Evolutionary conservation across 2,113 vertebrate genomes (phyloP), one percentile per base, ranked within the genome.

Genomic region (Scatophagus argus): DNA sequence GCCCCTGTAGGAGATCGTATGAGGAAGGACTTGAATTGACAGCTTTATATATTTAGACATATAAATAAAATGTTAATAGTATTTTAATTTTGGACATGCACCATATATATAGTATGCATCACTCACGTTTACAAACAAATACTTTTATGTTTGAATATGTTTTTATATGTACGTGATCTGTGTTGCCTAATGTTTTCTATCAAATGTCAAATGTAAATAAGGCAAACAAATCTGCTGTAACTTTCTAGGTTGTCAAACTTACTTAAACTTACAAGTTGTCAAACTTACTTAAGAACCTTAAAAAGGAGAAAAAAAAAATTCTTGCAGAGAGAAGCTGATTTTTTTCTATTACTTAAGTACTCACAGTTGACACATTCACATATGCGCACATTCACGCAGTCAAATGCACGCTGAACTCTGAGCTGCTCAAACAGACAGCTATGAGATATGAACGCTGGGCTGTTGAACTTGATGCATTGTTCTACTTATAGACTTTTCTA

Each of bases 361-460:
- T 55, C 43, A 51, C 51, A 36, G 17, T 34, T 49, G 27, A 36
- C 41, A 56, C 32, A 25, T 21, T 4, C 47, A 54, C 56, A 55
- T 13, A 60, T 11, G 5, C 49, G 47, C 49, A 10, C 25, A 41
- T 43, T n/a, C 17, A 47, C 62, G 16, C 43, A n/a, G 31, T n/a
- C 1, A 47, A n/a, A n/a, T n/a, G n/a, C n/a, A n/a, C 21, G 32
- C 51, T 47, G 38, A 64, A 65, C 43, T 54, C 46, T 66, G 59
- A 54, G 51, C n/a, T 64, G 44, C 11, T 64, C 65, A 74, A 46
- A 39, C 38, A 51, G 32, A 39, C 17, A 61, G 21, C n/a, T 39
- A 3, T 75, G 61, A 32, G 25, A 59, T 16, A 69, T 58, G n/a
- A 7, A 65, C 39, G 11, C 36, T 31, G 46, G 39, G 4, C 52